Conservation (phyloP, 1,140 invertebrate species). For the Trachymyrmex cornetzi region DNA sequence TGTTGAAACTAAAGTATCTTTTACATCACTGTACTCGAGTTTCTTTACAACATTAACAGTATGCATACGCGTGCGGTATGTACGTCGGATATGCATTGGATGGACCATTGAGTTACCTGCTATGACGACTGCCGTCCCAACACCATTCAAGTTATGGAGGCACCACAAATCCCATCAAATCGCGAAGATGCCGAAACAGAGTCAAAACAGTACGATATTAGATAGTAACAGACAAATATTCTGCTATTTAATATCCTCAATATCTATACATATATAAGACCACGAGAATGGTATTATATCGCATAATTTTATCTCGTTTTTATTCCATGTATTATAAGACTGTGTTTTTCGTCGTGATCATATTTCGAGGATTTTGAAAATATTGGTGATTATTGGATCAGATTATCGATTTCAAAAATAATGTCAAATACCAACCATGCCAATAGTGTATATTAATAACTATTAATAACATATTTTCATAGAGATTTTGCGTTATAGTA, state of each 20-base stretch:
- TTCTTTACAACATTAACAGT: constrained; percentile 16
- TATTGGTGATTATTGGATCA: not conserved
- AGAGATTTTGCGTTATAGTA: not conserved
- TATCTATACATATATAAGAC: not conserved
- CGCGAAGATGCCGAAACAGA: constrained; percentile 83
- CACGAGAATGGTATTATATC: not conserved
- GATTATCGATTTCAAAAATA: not conserved
- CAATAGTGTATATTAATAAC: not conserved
- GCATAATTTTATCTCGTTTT: not conserved
- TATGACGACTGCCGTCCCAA: constrained; percentile 85
- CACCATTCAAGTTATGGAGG: constrained; percentile 84
- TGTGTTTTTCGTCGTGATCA: not conserved
- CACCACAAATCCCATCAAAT: constrained; percentile 84
- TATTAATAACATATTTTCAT: not conserved
- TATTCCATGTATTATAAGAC: constrained; percentile 8
- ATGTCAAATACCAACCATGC: not conserved
- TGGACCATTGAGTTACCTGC: constrained; percentile 83
- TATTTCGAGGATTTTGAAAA: constrained; percentile 4
- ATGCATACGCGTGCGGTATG: constrained; percentile 40
- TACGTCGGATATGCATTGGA: constrained; percentile 65
- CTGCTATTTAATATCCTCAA: constrained; percentile 21
- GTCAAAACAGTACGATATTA: constrained; percentile 84
- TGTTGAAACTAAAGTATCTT: not conserved
- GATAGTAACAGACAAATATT: constrained; percentile 71
- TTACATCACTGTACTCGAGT: constrained; percentile 25